A percentile compares a stretch with the other conserved stretches of the same genome.
phyloP scores from a whole-genome alignment of 1,140 invertebrate species.

The Halyomorpha halys region DNA sequence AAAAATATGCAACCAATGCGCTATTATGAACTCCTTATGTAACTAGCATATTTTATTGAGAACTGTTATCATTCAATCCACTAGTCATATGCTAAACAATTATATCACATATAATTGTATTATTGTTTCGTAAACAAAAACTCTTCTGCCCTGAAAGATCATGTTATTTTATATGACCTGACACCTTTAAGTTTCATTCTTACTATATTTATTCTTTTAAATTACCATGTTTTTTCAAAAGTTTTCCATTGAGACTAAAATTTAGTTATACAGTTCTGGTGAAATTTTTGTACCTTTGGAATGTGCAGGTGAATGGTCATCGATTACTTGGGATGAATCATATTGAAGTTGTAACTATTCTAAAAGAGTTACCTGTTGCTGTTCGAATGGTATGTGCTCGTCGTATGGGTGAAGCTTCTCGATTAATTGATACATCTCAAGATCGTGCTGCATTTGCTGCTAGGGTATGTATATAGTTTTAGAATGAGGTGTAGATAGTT shows the following conservation, averaged over 20 bases:
- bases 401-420: slow-evolving; percentile 46
- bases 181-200: too few species aligned
- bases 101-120: too few species aligned
- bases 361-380: slow-evolving; percentile 87
- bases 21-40: too few species aligned
- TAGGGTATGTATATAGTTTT: slow-evolving; percentile 43
- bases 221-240: background rate
- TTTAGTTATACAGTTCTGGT: too few species aligned
- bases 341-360: slow-evolving; percentile 85
- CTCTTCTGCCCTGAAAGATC: too few species aligned
- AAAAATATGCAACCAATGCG: too few species aligned
- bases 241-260: background rate
- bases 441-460: slow-evolving; percentile 57
- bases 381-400: slow-evolving; percentile 89
- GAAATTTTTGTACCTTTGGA: background rate
- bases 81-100: too few species aligned
- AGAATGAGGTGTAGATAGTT: too few species aligned
- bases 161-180: too few species aligned
- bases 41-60: too few species aligned
- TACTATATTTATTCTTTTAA: background rate
- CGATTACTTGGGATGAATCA: slow-evolving; percentile 92
- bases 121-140: too few species aligned
- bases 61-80: too few species aligned
- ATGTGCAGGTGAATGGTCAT: slow-evolving; percentile 81
- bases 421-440: slow-evolving; percentile 55